Percentiles rank a stretch among this genome's conserved stretches.
phyloP scores from a whole-genome alignment of 2,113 vertebrate species.

The Isichthys henryi region DNA sequence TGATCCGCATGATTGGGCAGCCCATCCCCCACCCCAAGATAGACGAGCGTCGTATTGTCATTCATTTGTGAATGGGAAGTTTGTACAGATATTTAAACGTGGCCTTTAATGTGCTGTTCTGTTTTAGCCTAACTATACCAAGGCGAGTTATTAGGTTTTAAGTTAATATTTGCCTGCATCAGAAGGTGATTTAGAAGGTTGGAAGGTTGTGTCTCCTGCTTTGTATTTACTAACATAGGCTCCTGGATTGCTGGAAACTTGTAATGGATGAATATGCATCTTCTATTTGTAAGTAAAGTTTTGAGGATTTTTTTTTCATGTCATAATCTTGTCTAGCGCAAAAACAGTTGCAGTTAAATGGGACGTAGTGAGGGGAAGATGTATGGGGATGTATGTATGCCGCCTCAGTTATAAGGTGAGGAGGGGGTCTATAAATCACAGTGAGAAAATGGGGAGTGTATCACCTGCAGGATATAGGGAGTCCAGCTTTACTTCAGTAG shows the following conservation, averaged over 20 bases:
- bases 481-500: not conserved
- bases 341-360: not conserved
- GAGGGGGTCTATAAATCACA: not conserved
- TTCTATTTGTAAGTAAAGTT: conserved; percentile 5
- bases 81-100: not conserved
- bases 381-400: not conserved
- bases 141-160: not conserved
- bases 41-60: not conserved
- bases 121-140: not conserved
- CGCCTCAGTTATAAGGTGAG: no score
- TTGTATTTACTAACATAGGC: not conserved
- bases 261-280: not conserved
- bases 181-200: not conserved
- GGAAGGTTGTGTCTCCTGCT: not conserved
- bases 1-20: not conserved
- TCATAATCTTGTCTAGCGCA: not conserved
- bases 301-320: not conserved
- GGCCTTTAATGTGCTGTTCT: not conserved
- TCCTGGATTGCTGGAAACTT: not conserved
- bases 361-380: not conserved
- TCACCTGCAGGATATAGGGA: not conserved
- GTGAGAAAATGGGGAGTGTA: not conserved
- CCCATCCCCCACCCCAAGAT: not conserved
- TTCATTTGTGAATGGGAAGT: not conserved
- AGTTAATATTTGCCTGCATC: not conserved